A percentile compares a stretch with the other conserved stretches of the same genome.
Conservation (phyloP, 30 jellyfish, hydroid and myxozoan species). For the Catostylus mosaicus region DNA sequence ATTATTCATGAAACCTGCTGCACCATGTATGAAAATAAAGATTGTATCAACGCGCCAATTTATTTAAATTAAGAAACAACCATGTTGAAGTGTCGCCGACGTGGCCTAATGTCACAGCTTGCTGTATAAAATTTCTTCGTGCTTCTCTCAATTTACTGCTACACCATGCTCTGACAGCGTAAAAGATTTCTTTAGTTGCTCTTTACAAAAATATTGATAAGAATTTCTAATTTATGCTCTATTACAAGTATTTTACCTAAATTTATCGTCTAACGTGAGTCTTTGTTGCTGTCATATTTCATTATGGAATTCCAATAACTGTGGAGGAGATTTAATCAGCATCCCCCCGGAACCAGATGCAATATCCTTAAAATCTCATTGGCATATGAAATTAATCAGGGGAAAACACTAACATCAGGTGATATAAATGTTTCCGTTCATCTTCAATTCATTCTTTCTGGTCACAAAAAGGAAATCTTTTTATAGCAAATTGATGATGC, state of each 20-base stretch:
- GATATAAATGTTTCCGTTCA: too few relatives aligned
- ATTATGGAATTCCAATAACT: neutral
- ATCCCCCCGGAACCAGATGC: neutral
- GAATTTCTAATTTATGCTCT: too few relatives aligned
- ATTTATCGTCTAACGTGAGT: too few relatives aligned
- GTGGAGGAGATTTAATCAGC: neutral
- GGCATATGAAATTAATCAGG: neutral
- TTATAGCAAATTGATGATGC: too few relatives aligned
- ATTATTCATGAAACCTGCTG: slow-evolving; percentile 20
- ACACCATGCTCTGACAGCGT: too few relatives aligned
- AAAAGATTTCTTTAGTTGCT: too few relatives aligned
- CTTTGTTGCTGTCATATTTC: neutral
- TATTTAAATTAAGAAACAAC: neutral
- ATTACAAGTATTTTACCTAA: too few relatives aligned
- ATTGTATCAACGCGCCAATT: slow-evolving; percentile 13
- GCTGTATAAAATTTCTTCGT: neutral
- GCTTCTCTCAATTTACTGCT: neutral
- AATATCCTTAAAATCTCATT: neutral
- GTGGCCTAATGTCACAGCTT: slow-evolving; percentile 24
- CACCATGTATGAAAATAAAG: neutral
- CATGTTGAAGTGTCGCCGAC: neutral
- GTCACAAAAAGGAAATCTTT: too few relatives aligned
- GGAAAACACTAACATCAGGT: too few relatives aligned
- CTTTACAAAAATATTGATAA: too few relatives aligned
- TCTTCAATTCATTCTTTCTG: too few relatives aligned